Base-by-base conservation (phyloP, 2,797 vertebrate genomes). In the Anolis apletophallus region DNA sequence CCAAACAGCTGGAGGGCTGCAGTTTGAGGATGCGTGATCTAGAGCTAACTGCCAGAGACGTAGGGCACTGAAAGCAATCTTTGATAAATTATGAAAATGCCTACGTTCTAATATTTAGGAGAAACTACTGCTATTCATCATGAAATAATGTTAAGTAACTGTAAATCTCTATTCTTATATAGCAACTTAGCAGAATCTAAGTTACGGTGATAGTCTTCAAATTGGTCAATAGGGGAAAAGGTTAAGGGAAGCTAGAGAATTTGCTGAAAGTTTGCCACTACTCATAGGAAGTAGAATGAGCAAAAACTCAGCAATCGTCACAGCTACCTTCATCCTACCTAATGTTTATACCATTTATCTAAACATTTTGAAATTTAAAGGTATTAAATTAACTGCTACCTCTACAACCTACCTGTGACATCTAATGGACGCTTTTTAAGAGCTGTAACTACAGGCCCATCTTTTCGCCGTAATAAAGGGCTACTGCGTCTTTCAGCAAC, bases 401-500 rank as follows among this genome's bases (percentile, higher is more conserved):
- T 59, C 68, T 82, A 84, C 7, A 9, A 91, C 93, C 87, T 95
- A 98, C 99, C 98, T 88, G 98, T 96, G 91, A 99, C 95, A 32
- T 99, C 99, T 90, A 99, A 83, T 0, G 99, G 98, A 19, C 98
- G 97, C 93, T 99, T 99, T 93, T 99, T 99, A 29, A 98, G 97
- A 21, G 97, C 95, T 0, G 97, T 96, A 88, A 98, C 96, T 81
- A 96, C 96, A 0, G 98, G 97, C 17, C 98, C 97, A 0, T 99
- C 99, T 90, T 98, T 99, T 88, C 99, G 97, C 85, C 99, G 97
- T 83, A 99, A 90, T 75, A 99, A 96, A 2, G 99, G 99, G 92
- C 98, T 99, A 95, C 99, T 99, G 89, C 99, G 97, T 14, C 99
- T 96, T 91, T 99, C 99, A 0, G 98, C 98, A 90, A 99, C 98